Conservation (phyloP, 2,113 vertebrate species). For the Antidorcas marsupialis region DNA sequence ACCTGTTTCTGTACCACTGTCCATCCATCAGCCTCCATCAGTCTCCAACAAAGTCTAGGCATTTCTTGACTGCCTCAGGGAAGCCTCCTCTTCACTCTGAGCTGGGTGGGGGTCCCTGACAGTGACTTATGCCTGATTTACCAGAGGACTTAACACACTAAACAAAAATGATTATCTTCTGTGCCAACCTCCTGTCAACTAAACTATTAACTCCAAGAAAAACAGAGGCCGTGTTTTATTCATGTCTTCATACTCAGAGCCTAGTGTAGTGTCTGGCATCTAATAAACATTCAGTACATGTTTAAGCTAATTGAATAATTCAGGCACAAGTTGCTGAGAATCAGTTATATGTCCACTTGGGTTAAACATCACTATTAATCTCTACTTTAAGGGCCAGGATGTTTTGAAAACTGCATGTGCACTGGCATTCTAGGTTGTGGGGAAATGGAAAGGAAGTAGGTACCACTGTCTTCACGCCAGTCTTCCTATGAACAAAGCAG, state of each 20-base stretch:
- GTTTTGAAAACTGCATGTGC: not conserved
- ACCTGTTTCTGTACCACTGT: rapidly evolving
- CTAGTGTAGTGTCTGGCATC: not conserved
- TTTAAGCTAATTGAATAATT: not conserved
- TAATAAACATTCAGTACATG: not conserved
- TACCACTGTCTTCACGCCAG: not conserved
- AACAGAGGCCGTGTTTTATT: not conserved
- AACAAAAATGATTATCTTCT: not conserved
- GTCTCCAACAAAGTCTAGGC: not conserved
- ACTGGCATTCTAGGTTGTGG: not conserved
- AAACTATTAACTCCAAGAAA: not conserved
- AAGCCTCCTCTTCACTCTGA: not conserved
- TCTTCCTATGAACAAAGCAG: not conserved
- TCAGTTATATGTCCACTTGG: not conserved
- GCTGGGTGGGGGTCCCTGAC: not conserved
- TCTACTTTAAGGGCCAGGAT: not conserved
- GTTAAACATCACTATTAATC: not conserved
- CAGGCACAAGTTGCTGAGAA: not conserved
- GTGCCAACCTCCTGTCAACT: not conserved
- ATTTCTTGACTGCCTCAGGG: not conserved
- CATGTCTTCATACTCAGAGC: not conserved
- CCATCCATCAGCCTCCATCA: too few species aligned
- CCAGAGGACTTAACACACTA: not conserved
- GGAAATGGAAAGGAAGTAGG: not conserved
- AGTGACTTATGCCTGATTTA: not conserved